These are phyloP conservation scores for Oreochromis spilurus DNA, from an alignment of 2,113 vertebrate species.

Conservation along the genomic window DNA sequence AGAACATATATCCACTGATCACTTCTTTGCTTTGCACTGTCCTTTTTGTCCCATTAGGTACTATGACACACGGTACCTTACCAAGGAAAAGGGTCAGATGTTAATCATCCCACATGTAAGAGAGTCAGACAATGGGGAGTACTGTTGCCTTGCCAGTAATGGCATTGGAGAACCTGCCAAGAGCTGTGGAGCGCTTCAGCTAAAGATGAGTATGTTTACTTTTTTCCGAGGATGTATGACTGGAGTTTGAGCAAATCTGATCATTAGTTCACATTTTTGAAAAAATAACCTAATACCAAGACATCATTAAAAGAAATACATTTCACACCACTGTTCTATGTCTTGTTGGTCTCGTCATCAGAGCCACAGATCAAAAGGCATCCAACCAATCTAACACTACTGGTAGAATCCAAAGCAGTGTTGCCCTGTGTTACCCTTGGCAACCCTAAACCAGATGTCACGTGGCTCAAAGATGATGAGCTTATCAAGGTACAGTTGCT, in stretches of 20 bases:
- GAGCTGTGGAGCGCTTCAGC: conserved; percentile 94
- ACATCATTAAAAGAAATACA: background rate
- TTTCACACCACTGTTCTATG: background rate
- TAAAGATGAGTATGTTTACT: conserved; percentile 93
- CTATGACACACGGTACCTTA: conserved; percentile 87
- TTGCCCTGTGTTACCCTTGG: conserved; percentile 90
- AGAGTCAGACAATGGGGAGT: conserved; percentile 89
- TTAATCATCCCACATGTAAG: conserved; percentile 86
- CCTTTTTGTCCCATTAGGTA: conserved; percentile 69
- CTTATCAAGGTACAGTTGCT: conserved; percentile 77
- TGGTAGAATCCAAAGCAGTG: conserved; percentile 91
- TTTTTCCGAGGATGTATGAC: background rate
- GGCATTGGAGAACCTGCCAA: conserved; percentile 83
- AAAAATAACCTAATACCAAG: background rate
- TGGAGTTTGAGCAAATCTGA: background rate
- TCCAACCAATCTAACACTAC: conserved; percentile 85
- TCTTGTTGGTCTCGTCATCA: conserved; percentile 68
- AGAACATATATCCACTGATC: background rate
- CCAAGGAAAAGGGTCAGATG: conserved; percentile 87
- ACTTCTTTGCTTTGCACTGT: background rate
- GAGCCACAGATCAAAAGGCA: conserved; percentile 94
- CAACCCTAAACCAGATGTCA: conserved; percentile 92
- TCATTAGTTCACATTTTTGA: background rate
- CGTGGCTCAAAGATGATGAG: conserved; percentile 91
- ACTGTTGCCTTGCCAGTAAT: conserved; percentile 88